phyloP scores from a whole-genome alignment of 64 coral and sea anemone species.

The Pachyseris speciosa region DNA sequence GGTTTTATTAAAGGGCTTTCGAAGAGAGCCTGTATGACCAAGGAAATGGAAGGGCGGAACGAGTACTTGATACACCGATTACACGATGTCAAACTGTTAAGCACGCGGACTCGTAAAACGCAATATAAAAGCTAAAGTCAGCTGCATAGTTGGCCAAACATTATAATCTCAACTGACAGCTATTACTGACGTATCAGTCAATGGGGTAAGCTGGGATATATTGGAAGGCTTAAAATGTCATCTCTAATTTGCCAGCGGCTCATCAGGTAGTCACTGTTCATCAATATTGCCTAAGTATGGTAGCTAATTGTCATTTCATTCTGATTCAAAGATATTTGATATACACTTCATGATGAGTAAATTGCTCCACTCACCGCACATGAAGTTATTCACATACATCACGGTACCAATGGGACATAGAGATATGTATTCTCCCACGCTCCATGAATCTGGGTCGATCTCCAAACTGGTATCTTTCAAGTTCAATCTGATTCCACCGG shows the following conservation, averaged over 20 bases:
- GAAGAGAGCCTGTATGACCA: not conserved
- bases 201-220: too few relatives aligned
- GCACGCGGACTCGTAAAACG: too few relatives aligned
- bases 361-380: constrained; percentile 44
- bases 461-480: not conserved
- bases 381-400: not conserved
- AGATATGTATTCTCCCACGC: not conserved
- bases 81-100: too few relatives aligned
- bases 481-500: not conserved
- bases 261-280: too few relatives aligned
- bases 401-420: constrained; percentile 6
- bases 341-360: not conserved
- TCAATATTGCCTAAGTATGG: not conserved
- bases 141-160: too few relatives aligned
- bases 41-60: not conserved
- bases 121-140: too few relatives aligned
- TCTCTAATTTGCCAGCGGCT: too few relatives aligned
- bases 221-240: too few relatives aligned
- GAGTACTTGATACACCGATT: too few relatives aligned
- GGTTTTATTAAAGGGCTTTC: not conserved
- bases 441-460: not conserved
- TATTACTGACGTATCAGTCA: too few relatives aligned
- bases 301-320: not conserved
- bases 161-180: too few relatives aligned
- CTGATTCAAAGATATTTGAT: not conserved